Evolutionary conservation across 1,140 invertebrate genomes (phyloP).

Genomic region (Globodera rostochiensis): DNA sequence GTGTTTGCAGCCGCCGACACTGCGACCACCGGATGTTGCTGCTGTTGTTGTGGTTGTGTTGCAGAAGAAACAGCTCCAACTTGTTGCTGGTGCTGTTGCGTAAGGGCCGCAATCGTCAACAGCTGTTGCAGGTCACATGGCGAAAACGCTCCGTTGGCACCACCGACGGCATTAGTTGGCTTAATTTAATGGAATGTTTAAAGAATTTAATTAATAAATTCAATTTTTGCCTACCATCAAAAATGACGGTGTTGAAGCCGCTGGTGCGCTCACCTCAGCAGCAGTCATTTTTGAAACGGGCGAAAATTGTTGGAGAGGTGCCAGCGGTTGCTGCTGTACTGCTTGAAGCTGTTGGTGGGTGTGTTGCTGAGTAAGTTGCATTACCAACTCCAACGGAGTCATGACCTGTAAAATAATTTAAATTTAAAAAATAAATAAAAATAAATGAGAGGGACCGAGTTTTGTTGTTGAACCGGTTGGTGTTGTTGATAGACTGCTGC

Average conservation of each 20-base stretch:
- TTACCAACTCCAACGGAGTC: constrained; percentile 14
- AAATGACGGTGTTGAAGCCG: not conserved
- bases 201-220: not conserved
- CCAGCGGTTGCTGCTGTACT: not conserved
- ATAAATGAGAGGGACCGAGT: not conserved
- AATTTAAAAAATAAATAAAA: too few relatives aligned
- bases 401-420: not conserved
- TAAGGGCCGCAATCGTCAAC: constrained; percentile 10
- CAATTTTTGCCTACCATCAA: not conserved
- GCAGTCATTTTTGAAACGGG: constrained; percentile 5
- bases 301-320: constrained; percentile 16
- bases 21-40: not conserved
- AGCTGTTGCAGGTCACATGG: constrained; percentile 16
- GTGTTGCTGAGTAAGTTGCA: constrained; percentile 8
- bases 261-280: not conserved
- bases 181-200: not conserved
- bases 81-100: constrained; percentile 10
- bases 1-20: constrained; percentile 4
- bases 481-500: too few relatives aligned
- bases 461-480: not conserved
- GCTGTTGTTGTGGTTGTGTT: not conserved
- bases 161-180: not conserved
- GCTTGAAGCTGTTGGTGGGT: constrained; percentile 8
- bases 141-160: not conserved
- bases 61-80: not conserved